Base-by-base conservation (phyloP, 2,888 invertebrate species). In the Leptogaster cylindrica region DNA sequence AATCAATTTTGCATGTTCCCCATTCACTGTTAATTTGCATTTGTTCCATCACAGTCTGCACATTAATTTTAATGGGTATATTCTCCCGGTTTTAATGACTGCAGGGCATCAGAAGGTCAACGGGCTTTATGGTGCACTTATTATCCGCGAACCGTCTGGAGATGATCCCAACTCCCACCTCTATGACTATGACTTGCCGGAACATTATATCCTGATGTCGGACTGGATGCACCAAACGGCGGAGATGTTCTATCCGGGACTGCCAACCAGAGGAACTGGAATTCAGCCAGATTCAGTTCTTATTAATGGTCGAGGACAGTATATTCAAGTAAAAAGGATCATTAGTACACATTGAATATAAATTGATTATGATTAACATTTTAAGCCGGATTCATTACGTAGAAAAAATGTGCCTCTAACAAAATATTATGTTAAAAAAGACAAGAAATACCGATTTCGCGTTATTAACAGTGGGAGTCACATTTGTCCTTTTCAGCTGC, bases 201-300 rank as follows among this genome's bases (percentile, higher is more conserved):
- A 88, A 51, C 92, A 93, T 80, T 84, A 86, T 2, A 85, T 94
- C 74, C 78, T 87, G 20, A 83, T 93, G 6, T 85, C 88, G 1
- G 94, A 94, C 76, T 95, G 94, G 93, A 86, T 89, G 71, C 88
- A 89, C 72, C 83, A 85, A 69, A 78, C 88, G 8, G 87, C 75
- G 2, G 77, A 77, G 63, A 73, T 75, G 65, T 72, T 73, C 66
- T 67, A 70, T 20, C 78, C 77, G 1, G 79, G 79, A 0, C 68
- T 76, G 2, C 74, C 73, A 50, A 52, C 71, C 14, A 67, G 71
- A 63, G 31, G 72, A 1, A 23, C 20, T 5, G 74, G 75, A 18
- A 74, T 75, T 28, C 68, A 58, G 48, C 76, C 79, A 0, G 73
- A 75, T 52, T 73, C 75, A 1, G 63, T 78, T 20, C 63, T 78